Conservation (phyloP, 2,888 invertebrate genomes). For the Spialia ferax region DNA sequence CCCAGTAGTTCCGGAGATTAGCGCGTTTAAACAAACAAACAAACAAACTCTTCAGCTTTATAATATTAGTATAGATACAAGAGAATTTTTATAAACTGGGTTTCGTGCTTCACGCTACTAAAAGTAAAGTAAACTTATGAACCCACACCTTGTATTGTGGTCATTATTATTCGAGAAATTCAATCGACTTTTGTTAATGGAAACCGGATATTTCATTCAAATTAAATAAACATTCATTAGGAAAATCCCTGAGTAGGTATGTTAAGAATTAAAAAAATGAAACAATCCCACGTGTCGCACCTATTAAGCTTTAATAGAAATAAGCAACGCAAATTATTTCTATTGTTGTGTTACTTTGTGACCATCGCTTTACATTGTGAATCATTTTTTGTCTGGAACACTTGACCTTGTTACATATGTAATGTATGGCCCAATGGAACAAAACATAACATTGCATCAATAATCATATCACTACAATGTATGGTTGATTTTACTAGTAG, state of each 20-base stretch:
- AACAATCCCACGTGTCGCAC: neutral
- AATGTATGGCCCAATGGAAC: slow-evolving; percentile 10
- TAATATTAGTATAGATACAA: too few relatives aligned
- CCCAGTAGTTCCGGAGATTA: too few relatives aligned
- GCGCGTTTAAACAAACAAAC: too few relatives aligned
- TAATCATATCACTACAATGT: neutral
- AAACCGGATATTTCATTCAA: slow-evolving; percentile 6
- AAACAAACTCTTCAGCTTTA: too few relatives aligned
- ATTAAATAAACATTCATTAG: slow-evolving; percentile 2
- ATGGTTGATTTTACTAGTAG: neutral
- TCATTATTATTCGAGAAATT: neutral
- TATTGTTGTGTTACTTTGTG: slow-evolving; percentile 12
- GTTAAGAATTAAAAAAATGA: neutral
- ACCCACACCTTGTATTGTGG: too few relatives aligned
- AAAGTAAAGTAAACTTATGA: too few relatives aligned
- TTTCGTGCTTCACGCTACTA: too few relatives aligned
- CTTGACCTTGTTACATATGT: slow-evolving; percentile 27
- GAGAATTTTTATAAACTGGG: too few relatives aligned
- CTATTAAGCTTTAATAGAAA: neutral
- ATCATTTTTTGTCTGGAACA: slow-evolving; percentile 30
- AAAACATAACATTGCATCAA: neutral
- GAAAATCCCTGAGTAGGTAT: neutral
- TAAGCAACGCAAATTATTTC: neutral
- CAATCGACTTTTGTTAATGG: neutral
- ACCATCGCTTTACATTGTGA: slow-evolving; percentile 24